These are phyloP conservation scores for Todiramphus chloris DNA, from an alignment of 2,113 vertebrate species.

Conservation along the genomic window DNA sequence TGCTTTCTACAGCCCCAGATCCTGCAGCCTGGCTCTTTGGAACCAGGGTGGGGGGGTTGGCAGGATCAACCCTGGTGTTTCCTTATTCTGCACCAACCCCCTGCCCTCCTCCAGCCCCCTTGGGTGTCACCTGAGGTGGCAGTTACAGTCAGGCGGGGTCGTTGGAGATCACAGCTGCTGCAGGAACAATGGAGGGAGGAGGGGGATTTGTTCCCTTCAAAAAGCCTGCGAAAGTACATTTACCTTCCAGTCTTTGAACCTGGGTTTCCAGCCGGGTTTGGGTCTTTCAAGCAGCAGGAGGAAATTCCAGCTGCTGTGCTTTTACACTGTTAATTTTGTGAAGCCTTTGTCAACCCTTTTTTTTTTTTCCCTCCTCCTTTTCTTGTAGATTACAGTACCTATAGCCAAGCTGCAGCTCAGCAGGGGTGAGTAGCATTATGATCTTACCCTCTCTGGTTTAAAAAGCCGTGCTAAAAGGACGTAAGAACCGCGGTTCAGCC, in stretches of 20 bases:
- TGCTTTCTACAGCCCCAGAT: background rate
- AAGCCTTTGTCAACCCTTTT: background rate
- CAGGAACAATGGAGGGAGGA: constrained; percentile 7
- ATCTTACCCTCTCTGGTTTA: background rate
- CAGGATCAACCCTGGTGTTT: background rate
- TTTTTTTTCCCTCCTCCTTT: background rate
- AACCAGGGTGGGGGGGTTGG: background rate
- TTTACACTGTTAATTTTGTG: background rate
- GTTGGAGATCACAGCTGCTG: constrained; percentile 49
- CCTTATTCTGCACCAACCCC: background rate
- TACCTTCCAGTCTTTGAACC: constrained; percentile 6
- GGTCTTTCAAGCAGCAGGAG: background rate
- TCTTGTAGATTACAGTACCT: constrained; percentile 92
- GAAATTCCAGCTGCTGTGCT: constrained; percentile 42
- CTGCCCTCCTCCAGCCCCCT: background rate
- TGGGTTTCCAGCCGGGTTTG: background rate
- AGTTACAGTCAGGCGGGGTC: constrained; percentile 8
- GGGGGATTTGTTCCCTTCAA: background rate
- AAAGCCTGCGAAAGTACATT: background rate
- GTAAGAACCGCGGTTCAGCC: background rate
- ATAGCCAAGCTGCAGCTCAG: constrained; percentile 90
- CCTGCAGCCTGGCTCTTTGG: background rate
- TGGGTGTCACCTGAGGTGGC: constrained; percentile 26
- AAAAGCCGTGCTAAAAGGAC: background rate
- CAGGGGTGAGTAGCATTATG: constrained; percentile 85